These are phyloP conservation scores for Corythornis cristatus DNA, from an alignment of 2,113 vertebrate species.

Conservation along the genomic window DNA sequence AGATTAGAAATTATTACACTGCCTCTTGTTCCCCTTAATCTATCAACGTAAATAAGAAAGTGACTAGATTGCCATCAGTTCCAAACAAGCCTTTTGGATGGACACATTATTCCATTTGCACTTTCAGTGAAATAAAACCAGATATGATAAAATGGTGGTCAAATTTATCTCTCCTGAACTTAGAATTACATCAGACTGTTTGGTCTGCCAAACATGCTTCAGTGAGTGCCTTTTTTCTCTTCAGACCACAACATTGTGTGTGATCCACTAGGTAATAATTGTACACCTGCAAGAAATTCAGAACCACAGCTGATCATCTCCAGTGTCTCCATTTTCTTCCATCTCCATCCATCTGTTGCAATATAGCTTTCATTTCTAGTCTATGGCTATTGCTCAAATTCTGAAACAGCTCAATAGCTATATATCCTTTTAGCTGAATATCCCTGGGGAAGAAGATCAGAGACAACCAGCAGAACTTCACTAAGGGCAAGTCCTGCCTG, in stretches of 20 bases:
- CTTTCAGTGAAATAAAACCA: slow-evolving; percentile 53
- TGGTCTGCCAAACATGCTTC: background rate
- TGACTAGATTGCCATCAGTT: background rate
- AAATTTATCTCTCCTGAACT: slow-evolving; percentile 25
- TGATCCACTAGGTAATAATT: background rate
- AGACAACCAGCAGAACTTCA: too few species aligned
- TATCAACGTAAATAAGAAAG: background rate
- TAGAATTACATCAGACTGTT: background rate
- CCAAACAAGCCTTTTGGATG: slow-evolving; percentile 46
- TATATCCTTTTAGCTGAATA: background rate
- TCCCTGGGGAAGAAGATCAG: background rate
- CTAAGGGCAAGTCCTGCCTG: too few species aligned
- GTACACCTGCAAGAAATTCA: background rate
- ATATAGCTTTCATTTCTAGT: background rate
- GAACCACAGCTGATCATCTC: background rate
- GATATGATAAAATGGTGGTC: slow-evolving; percentile 20
- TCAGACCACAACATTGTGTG: background rate
- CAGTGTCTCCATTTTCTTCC: background rate
- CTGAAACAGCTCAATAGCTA: background rate
- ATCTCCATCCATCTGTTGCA: background rate
- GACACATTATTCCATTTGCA: slow-evolving; percentile 36
- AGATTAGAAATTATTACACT: slow-evolving; percentile 45
- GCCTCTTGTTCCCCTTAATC: background rate
- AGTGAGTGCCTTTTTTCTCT: background rate
- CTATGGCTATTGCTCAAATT: background rate